These are phyloP conservation scores for Chamaea fasciata DNA, from an alignment of 2,113 vertebrate genomes.

Conservation along the genomic window DNA sequence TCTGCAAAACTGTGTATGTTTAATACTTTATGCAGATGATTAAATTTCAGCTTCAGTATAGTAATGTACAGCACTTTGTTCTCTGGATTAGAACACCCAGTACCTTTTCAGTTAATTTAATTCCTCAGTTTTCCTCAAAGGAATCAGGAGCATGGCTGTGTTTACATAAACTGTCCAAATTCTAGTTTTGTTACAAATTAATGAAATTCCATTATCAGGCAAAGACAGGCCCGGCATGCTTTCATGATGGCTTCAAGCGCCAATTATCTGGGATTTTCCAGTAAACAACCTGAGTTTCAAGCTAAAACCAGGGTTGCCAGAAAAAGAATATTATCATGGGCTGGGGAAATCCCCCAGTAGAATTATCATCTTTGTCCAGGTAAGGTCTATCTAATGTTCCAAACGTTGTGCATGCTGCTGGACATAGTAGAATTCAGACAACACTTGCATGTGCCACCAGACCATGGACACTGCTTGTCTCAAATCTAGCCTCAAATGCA, in stretches of 20 bases:
- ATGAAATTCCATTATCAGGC: constrained; percentile 22
- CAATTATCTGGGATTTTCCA: constrained; percentile 15
- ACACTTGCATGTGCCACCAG: accelerated
- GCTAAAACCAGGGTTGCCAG: not conserved
- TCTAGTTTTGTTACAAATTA: not conserved
- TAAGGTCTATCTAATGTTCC: not conserved
- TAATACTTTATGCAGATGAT: not conserved
- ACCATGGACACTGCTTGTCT: not conserved
- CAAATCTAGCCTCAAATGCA: not conserved
- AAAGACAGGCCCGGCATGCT: constrained; percentile 2
- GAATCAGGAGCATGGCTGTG: not conserved
- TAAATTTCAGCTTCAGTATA: not conserved
- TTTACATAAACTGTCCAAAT: constrained; percentile 7
- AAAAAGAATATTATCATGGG: not conserved
- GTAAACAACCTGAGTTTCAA: not conserved
- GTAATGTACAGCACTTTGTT: not conserved
- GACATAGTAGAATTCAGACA: not conserved
- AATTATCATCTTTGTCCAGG: not conserved
- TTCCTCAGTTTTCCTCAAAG: not conserved
- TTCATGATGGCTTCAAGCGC: not conserved
- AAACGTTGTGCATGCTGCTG: not conserved
- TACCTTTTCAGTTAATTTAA: not conserved
- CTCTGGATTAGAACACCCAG: not conserved
- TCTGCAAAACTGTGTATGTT: not conserved
- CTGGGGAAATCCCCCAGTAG: not conserved